These are phyloP conservation scores for Epistrophe eligans DNA, from an alignment of 2,888 invertebrate species.

Conservation along the genomic window DNA sequence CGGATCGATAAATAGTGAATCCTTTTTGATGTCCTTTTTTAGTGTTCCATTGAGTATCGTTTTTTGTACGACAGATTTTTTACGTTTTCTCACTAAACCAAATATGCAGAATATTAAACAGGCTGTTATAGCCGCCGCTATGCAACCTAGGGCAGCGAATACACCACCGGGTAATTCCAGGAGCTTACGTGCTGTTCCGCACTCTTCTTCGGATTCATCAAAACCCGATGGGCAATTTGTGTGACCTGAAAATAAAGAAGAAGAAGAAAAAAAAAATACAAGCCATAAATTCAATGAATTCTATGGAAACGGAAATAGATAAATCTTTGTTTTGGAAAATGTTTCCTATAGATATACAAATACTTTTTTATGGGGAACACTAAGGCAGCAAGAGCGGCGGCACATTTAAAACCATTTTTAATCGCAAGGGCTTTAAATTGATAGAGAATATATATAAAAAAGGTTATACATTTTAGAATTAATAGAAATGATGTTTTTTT, in stretches of 20 bases:
- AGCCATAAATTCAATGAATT: conserved; percentile 11
- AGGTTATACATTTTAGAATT: too few relatives aligned
- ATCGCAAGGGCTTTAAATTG: too few relatives aligned
- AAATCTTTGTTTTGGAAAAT: neutral
- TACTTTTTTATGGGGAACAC: too few relatives aligned
- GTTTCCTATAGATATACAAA: too few relatives aligned
- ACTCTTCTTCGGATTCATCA: conserved; percentile 89
- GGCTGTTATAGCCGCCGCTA: conserved; percentile 86
- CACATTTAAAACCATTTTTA: too few relatives aligned
- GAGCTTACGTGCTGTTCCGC: conserved; percentile 85
- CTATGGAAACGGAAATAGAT: neutral
- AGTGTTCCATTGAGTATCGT: conserved; percentile 84
- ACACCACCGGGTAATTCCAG: conserved; percentile 85
- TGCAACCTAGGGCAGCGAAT: conserved; percentile 86
- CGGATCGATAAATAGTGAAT: conserved; percentile 84
- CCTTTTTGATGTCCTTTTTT: conserved; percentile 87
- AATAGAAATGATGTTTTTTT: too few relatives aligned
- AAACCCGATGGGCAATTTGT: conserved; percentile 88
- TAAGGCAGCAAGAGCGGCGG: too few relatives aligned
- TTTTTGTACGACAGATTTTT: conserved; percentile 85
- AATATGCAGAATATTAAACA: conserved; percentile 86
- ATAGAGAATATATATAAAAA: too few relatives aligned
- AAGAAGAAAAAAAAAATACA: neutral
- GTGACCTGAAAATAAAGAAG: conserved; percentile 79
- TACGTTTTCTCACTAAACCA: conserved; percentile 86